A percentile compares a stretch with the other conserved stretches of the same genome.
Evolutionary conservation across 1,140 invertebrate species (phyloP).

Genomic region (Lucilia cuprina): DNA sequence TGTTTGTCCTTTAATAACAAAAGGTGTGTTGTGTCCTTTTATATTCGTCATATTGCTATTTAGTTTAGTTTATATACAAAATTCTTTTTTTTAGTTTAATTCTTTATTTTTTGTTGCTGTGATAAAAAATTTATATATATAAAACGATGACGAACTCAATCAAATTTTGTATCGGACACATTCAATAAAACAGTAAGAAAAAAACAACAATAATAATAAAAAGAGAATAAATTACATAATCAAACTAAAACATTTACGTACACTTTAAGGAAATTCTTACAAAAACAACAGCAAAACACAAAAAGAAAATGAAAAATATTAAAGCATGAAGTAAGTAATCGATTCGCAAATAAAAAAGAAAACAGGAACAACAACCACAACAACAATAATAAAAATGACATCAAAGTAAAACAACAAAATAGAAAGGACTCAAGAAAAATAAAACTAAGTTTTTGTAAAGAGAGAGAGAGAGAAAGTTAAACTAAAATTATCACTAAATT

Average conservation of each 20-base stretch:
- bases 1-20: background rate
- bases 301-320: background rate
- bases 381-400: background rate
- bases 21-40: background rate
- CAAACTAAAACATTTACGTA: background rate
- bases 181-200: background rate
- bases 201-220: background rate
- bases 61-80: background rate
- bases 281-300: background rate
- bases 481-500: background rate
- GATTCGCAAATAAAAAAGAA: background rate
- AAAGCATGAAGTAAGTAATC: slow-evolving; percentile 12
- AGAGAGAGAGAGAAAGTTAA: background rate
- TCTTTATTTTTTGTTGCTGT: background rate
- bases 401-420: background rate
- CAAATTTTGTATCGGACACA: slow-evolving; percentile 21
- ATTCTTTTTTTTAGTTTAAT: no score
- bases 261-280: background rate
- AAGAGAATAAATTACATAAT: slow-evolving; percentile 15
- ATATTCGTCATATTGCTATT: background rate
- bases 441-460: background rate
- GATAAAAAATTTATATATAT: background rate
- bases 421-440: background rate
- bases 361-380: background rate
- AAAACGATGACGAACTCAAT: slow-evolving; percentile 32